phyloP scores from a whole-genome alignment of 1,140 invertebrate species.

The Diploscapter pachys region DNA sequence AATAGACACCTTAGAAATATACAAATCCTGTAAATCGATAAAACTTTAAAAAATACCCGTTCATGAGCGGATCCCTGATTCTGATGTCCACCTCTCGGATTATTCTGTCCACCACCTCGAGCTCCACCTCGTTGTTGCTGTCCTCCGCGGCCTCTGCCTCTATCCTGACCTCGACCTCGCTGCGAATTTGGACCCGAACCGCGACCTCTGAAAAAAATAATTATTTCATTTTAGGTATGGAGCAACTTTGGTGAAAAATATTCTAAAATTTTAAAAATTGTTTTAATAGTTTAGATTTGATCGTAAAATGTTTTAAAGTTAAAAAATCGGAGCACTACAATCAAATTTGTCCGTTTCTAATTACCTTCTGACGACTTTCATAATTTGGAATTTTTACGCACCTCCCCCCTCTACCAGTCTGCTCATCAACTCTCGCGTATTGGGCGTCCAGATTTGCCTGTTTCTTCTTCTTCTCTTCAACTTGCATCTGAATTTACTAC shows the following conservation, averaged over 20 bases:
- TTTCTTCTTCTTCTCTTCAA: too few relatives aligned
- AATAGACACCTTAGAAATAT: too few relatives aligned
- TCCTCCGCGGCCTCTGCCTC: constrained; percentile 15
- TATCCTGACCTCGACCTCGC: not conserved
- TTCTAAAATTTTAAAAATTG: too few relatives aligned
- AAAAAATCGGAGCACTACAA: constrained; percentile 10
- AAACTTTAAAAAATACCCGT: too few relatives aligned
- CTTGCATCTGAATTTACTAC: too few relatives aligned
- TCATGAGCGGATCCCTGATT: not conserved
- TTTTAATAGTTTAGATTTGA: too few relatives aligned
- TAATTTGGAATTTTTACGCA: too few relatives aligned
- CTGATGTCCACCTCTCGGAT: constrained; percentile 1
- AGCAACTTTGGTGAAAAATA: too few relatives aligned
- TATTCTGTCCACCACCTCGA: not conserved
- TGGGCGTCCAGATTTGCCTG: too few relatives aligned
- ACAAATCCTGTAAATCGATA: too few relatives aligned
- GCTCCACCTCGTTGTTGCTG: constrained; percentile 6
- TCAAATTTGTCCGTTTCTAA: constrained; percentile 3
- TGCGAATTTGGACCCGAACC: not conserved
- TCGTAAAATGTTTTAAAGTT: constrained; percentile 19
- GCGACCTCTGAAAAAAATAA: not conserved
- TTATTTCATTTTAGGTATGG: not conserved
- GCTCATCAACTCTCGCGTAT: too few relatives aligned
- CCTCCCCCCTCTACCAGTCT: too few relatives aligned
- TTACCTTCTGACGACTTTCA: not conserved